A percentile compares a stretch with the other conserved stretches of the same genome.
phyloP scores from a whole-genome alignment of 2,797 vertebrate species.

The Pelochelys cantorii region DNA sequence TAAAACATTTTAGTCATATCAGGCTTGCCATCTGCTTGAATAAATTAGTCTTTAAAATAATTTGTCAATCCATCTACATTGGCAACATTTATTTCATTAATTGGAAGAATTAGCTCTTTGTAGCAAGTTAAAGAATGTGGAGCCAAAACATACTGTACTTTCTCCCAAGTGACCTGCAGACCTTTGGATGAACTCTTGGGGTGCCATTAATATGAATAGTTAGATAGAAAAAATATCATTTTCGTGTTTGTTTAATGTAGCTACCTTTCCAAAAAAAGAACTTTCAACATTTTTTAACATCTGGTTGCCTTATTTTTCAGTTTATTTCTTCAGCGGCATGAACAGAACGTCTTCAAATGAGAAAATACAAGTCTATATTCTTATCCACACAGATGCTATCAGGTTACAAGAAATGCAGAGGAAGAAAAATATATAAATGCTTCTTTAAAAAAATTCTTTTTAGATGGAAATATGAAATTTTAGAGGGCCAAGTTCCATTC shows the following conservation, averaged over 20 bases:
- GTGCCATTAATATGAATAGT: slow-evolving; percentile 83
- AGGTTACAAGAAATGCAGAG: slow-evolving; percentile 38
- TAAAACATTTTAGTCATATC: slow-evolving; percentile 44
- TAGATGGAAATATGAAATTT: slow-evolving; percentile 24
- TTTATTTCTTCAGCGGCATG: slow-evolving; percentile 65
- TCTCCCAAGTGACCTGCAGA: slow-evolving; percentile 81
- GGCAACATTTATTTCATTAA: slow-evolving; percentile 79
- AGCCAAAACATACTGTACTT: slow-evolving; percentile 79
- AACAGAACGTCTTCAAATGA: slow-evolving; percentile 67
- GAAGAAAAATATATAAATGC: slow-evolving; percentile 28
- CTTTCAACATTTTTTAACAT: slow-evolving; percentile 79
- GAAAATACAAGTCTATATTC: slow-evolving; percentile 43
- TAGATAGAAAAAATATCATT: slow-evolving; percentile 77
- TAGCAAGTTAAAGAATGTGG: slow-evolving; percentile 68
- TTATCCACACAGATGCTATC: slow-evolving; percentile 56
- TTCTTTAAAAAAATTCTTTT: slow-evolving; percentile 38
- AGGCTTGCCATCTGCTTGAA: slow-evolving; percentile 59
- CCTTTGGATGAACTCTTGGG: slow-evolving; percentile 82
- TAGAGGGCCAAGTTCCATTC: background rate
- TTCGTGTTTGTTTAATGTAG: slow-evolving; percentile 80
- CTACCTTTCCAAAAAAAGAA: slow-evolving; percentile 70
- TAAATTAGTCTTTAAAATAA: slow-evolving; percentile 71
- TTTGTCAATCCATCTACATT: slow-evolving; percentile 76
- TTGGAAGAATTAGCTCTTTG: slow-evolving; percentile 84
- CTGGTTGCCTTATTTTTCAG: slow-evolving; percentile 78